Percentiles rank a stretch among this genome's conserved stretches.
phyloP scores from a whole-genome alignment of 1,140 invertebrate genomes.

The Brachionus calyciflorus region DNA sequence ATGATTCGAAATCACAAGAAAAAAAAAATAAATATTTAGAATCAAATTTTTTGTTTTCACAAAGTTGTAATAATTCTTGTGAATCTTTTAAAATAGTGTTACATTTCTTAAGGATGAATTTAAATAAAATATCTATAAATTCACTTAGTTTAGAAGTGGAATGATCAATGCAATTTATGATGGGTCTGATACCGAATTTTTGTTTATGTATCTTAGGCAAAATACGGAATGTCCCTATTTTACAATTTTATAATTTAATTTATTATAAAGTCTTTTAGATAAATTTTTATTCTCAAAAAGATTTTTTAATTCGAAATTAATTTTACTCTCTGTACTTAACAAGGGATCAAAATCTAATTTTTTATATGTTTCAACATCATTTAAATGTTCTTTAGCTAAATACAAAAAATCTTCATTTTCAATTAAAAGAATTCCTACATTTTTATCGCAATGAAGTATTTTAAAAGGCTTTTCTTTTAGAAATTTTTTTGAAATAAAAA shows the following conservation, averaged over 20 bases:
- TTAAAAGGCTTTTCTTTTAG: conserved; percentile 2
- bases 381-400: background rate
- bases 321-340: background rate
- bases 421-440: background rate
- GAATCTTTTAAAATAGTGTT: background rate
- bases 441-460: conserved; percentile 16
- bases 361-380: background rate
- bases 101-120: background rate
- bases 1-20: conserved; percentile 22
- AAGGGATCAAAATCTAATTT: background rate
- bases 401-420: background rate
- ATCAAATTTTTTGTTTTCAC: conserved; percentile 2
- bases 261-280: background rate
- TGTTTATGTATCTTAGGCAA: background rate
- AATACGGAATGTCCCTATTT: background rate
- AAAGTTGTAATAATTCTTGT: conserved; percentile 2
- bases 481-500: background rate
- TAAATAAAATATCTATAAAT: background rate
- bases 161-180: background rate
- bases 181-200: conserved; percentile 18
- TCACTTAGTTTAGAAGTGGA: background rate
- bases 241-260: background rate
- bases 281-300: background rate
- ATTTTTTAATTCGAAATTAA: background rate
- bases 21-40: background rate